A percentile compares a stretch with the other conserved stretches of the same genome.
Evolutionary conservation across 2,797 vertebrate genomes (phyloP).

Genomic region (Myotis myotis): DNA sequence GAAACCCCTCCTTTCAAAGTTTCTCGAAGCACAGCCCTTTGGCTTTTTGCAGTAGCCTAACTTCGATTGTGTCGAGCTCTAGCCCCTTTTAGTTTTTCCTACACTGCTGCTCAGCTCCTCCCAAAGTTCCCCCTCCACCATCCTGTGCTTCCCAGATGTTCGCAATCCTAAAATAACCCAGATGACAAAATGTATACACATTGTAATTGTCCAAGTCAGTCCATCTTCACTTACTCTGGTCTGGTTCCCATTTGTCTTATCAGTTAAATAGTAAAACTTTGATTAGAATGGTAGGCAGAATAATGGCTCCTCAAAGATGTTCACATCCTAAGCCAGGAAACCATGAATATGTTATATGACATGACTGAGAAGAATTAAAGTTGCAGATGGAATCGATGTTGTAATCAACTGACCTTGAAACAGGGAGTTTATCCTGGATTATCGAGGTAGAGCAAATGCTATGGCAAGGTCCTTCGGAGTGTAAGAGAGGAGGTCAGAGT

Average conservation of each 20-base stretch:
- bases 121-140: neutral
- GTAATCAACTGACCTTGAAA: neutral
- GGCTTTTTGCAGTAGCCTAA: neutral
- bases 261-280: slow-evolving; percentile 26
- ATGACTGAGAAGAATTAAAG: neutral
- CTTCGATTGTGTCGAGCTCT: neutral
- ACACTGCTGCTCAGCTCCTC: neutral
- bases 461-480: neutral
- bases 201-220: slow-evolving; percentile 29
- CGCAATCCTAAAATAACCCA: neutral
- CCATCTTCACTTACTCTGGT: slow-evolving; percentile 6
- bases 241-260: slow-evolving; percentile 50
- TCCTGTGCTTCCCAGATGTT: neutral
- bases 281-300: neutral
- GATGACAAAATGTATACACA: slow-evolving; percentile 26
- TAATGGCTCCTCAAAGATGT: neutral
- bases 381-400: neutral
- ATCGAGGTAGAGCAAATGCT: neutral
- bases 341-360: neutral
- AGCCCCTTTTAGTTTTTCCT: slow-evolving; percentile 14
- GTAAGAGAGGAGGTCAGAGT: neutral
- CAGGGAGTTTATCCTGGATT: neutral
- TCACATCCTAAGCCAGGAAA: neutral
- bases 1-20: neutral
- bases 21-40: neutral